These are phyloP conservation scores for Bombus cullumanus DNA, from an alignment of 1,140 invertebrate species.

Conservation along the genomic window DNA sequence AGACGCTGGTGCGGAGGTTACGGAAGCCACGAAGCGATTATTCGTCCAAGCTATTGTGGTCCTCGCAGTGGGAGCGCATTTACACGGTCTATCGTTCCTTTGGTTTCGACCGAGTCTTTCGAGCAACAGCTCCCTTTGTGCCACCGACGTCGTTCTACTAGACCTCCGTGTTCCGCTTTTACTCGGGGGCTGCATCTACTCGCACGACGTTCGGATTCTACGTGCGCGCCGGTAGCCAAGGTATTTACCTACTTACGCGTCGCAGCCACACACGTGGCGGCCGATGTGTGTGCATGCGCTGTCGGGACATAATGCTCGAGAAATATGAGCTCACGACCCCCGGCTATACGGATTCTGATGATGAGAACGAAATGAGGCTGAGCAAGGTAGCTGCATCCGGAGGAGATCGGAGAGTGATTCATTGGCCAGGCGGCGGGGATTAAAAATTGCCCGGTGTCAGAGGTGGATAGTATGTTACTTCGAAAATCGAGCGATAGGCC, in stretches of 20 bases:
- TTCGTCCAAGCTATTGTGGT: conserved; percentile 60
- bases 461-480: conserved; percentile 41
- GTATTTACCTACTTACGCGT: conserved; percentile 65
- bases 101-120: conserved; percentile 44
- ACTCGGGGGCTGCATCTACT: conserved; percentile 28
- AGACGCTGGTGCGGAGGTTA: conserved; percentile 50
- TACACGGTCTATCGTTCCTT: conserved; percentile 45
- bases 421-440: conserved; percentile 42
- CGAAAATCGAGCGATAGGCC: conserved; percentile 46
- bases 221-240: conserved; percentile 48
- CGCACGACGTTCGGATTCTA: neutral
- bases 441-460: conserved; percentile 52
- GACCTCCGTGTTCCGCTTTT: conserved; percentile 31
- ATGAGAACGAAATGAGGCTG: conserved; percentile 72
- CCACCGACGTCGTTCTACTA: conserved; percentile 51
- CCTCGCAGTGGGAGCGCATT: conserved; percentile 69
- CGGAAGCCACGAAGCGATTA: conserved; percentile 65
- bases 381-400: conserved; percentile 44
- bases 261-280: conserved; percentile 60
- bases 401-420: conserved; percentile 53
- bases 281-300: conserved; percentile 66
- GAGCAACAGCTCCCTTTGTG: conserved; percentile 43
- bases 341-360: conserved; percentile 72
- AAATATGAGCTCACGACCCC: conserved; percentile 78
- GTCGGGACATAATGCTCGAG: conserved; percentile 73